Base-by-base conservation (phyloP, 2,888 invertebrate species). In the Branchinecta sandiegonensis region DNA sequence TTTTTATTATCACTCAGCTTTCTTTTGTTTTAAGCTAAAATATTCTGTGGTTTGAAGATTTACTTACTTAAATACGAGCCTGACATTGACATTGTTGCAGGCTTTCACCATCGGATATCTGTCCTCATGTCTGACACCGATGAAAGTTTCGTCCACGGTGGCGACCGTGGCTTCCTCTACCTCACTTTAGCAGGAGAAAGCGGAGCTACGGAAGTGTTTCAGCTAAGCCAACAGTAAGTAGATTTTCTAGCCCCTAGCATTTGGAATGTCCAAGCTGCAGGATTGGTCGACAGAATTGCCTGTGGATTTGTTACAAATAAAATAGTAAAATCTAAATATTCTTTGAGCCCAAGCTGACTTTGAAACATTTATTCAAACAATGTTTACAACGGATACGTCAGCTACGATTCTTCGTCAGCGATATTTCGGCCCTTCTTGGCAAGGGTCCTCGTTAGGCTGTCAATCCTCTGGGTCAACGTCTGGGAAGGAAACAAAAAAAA, bases 81-180 rank as follows among this genome's bases (percentile, higher is more conserved):
- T 23, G 23, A 23, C 23, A 23, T 23, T 23, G 23, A 23, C 23
- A 23, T 6, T 37, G 56, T 68, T 67, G 37, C 78, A 90, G 91
- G 85, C 73, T 84, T 84, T 8, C 91, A 93, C 75, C 92, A 90
- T 75, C 83, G 85, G 75, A 82, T 93, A 11, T 84, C 83, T 0
- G 80, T 91, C 14, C 84, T 85, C 72, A 85, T 92, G 65, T 88
- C 90, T 0, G 85, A 85, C 71, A 85, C 86, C 0, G 81, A 84
- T 37, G 86, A 86, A 73, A 89, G 89, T 74, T 77, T 81, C 68
- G 77, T 79, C 6, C 89, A 90, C 75, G 89, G 72, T 6, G 73
- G 73, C 8, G 74, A 73, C 68, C 69, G 71, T 7, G 73, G 71
- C 47, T 69, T 68, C 48, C 67, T 71, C 66, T 72, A 70, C 68